phyloP scores from a whole-genome alignment of 2,113 vertebrate genomes.

The Thermophis baileyi region DNA sequence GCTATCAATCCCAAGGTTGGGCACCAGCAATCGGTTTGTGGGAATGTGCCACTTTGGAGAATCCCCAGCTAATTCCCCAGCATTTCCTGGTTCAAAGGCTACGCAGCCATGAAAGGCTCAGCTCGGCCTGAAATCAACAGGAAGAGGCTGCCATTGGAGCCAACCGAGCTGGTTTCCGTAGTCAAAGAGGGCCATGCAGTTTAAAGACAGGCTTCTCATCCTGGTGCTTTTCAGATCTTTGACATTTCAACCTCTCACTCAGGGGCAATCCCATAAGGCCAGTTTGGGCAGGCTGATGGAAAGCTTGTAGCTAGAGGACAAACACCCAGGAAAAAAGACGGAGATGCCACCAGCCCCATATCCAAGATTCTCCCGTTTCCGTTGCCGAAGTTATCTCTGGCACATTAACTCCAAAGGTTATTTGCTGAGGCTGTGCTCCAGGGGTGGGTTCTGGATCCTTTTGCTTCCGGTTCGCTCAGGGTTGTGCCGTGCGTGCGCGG shows the following conservation, averaged over 20 bases:
- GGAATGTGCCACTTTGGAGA: not conserved
- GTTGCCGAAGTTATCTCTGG: not conserved
- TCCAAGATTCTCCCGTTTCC: not conserved
- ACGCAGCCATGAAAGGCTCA: not conserved
- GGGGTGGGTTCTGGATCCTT: too few relatives aligned
- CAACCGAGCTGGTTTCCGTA: not conserved
- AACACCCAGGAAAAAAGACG: not conserved
- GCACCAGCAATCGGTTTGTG: not conserved
- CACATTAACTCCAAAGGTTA: not conserved
- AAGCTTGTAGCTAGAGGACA: not conserved
- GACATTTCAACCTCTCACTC: not conserved
- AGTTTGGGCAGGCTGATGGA: not conserved
- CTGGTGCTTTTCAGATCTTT: not conserved
- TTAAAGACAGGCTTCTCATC: not conserved
- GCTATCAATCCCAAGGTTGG: not conserved
- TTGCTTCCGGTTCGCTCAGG: too few relatives aligned
- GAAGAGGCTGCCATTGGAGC: not conserved
- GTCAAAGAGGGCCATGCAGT: not conserved
- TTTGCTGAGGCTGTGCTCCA: not conserved
- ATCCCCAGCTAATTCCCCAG: not conserved
- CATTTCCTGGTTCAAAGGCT: not conserved
- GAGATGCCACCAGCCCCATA: not conserved
- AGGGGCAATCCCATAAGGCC: not conserved
- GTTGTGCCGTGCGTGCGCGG: too few relatives aligned
- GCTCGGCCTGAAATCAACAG: not conserved